Evolutionary conservation across 2,888 invertebrate species (phyloP).

Genomic region (Actias luna): DNA sequence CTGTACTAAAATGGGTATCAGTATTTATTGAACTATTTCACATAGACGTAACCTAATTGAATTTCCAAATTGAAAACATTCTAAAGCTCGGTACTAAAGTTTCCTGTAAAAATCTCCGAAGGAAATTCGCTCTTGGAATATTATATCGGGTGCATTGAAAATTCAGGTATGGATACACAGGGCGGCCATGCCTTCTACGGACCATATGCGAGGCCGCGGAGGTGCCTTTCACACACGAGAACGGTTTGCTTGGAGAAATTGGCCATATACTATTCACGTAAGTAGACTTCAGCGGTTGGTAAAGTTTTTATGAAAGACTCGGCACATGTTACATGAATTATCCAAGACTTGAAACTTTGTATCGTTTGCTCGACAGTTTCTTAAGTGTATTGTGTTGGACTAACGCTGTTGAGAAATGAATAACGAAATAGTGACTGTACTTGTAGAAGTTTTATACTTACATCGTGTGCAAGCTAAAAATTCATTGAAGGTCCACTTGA

Average conservation of each 20-base stretch:
- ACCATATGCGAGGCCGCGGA: slow-evolving; percentile 89
- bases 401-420: background rate
- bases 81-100: slow-evolving; percentile 19
- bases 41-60: slow-evolving; percentile 12
- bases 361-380: slow-evolving; percentile 6
- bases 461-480: background rate
- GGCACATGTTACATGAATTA: slow-evolving; percentile 2
- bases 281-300: slow-evolving; percentile 50
- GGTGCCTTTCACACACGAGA: slow-evolving; percentile 84
- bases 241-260: slow-evolving; percentile 88
- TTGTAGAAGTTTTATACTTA: background rate
- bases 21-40: background rate
- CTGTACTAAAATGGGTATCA: background rate
- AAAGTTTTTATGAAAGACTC: slow-evolving; percentile 9
- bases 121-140: slow-evolving; percentile 42
- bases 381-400: slow-evolving; percentile 10
- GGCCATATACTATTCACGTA: slow-evolving; percentile 89
- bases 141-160: slow-evolving; percentile 45
- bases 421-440: background rate
- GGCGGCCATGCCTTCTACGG: slow-evolving; percentile 86
- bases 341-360: slow-evolving; percentile 9
- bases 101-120: slow-evolving; percentile 28
- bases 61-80: slow-evolving; percentile 27
- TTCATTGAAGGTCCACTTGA: too few species aligned
- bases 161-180: slow-evolving; percentile 83